Evolutionary conservation across 2,797 vertebrate genomes (phyloP).

Genomic region (Eulemur coronatus): DNA sequence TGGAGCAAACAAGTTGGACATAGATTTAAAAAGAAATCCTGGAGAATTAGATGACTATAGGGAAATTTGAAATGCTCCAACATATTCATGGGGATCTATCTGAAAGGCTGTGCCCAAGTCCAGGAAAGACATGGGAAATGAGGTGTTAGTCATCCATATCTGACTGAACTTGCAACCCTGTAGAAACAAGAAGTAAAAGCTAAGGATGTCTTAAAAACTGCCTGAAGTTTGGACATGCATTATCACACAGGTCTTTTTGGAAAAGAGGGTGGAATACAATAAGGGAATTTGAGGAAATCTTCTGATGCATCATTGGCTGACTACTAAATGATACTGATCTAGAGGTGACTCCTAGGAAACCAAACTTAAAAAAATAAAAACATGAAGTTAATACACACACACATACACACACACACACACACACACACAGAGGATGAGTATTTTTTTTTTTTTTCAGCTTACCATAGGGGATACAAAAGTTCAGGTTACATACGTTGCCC

Average conservation of each 20-base stretch:
- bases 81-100: not conserved
- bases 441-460: not conserved
- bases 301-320: not conserved
- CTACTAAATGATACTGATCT: not conserved
- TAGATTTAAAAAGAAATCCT: not conserved
- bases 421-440: not conserved
- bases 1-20: not conserved
- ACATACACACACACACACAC: not conserved
- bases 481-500: too few relatives aligned
- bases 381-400: too few relatives aligned
- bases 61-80: not conserved
- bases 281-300: not conserved
- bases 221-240: not conserved
- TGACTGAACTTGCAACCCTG: not conserved
- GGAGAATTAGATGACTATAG: not conserved
- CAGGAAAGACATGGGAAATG: not conserved
- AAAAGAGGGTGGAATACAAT: not conserved
- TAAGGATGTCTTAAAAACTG: not conserved
- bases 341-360: not conserved
- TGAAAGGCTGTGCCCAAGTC: not conserved
- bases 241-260: not conserved
- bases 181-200: not conserved
- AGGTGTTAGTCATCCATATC: not conserved
- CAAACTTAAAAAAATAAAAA: not conserved
- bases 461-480: too few relatives aligned